Evolutionary conservation across 2,113 vertebrate species (phyloP), one percentile per base, ranked within the genome.

Genomic region (Colaptes auratus): DNA sequence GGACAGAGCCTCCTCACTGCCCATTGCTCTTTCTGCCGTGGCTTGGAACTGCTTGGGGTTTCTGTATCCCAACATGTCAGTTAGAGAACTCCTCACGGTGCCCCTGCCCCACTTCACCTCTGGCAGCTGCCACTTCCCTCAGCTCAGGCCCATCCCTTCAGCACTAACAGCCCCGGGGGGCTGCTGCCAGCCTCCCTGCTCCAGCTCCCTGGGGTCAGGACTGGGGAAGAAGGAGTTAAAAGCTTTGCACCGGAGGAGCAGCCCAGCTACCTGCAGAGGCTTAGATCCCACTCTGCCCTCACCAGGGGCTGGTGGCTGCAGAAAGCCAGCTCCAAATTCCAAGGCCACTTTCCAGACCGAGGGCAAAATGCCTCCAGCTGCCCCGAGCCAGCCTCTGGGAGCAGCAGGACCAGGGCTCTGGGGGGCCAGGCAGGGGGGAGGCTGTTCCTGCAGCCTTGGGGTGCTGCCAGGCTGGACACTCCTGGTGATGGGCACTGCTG

Each of bases 191-290:
- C 18, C 46, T 31, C 3, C 5, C n/a, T 0, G 0, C 48, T 65
- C 64, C 1, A 3, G 17, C 61, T 89, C 10, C 1, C n/a, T 12
- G 74, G 30, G 52, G 73, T 46, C 63, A 36, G 61, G 42, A 31
- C 72, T 71, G 82, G 64, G 82, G 67, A 89, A 63, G 82, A 50
- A 91, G 77, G 90, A 91, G 95, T 93, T 95, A 91, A 89, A 84
- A 39, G 5, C 39, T 56, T 65, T 61, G 30, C 59, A 9, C 4
- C 69, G 59, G n/a, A 70, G 65, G 12, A 91, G 67, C 82, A 90
- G 76, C 56, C 56, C 65, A 88, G 80, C 82, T 65, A 69, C 82
- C 36, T 71, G 67, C 76, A 42, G 86, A 46, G 55, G 33, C 79
- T 93, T n/a, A 4, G 6, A 59, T 82, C 50, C n/a, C n/a, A 27